phyloP scores from a whole-genome alignment of 2,797 vertebrate species.

The Chanos chanos region DNA sequence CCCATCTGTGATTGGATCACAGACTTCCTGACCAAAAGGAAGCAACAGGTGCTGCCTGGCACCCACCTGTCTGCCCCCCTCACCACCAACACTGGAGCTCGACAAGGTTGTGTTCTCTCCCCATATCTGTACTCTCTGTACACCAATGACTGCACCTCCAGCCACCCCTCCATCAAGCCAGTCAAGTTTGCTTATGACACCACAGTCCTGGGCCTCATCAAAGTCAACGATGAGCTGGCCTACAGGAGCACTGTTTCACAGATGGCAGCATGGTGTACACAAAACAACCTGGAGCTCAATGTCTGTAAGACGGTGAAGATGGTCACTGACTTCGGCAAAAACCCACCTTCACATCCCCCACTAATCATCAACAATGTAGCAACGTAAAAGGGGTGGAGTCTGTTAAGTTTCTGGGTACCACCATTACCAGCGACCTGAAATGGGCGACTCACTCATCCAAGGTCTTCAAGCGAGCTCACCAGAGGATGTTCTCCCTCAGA shows the following conservation, averaged over 20 bases:
- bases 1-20: no score
- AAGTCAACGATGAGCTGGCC: background rate
- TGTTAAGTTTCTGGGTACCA: background rate
- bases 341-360: background rate
- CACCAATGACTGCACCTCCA: background rate
- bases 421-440: background rate
- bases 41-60: no score
- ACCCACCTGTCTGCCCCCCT: no score
- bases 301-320: background rate
- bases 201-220: conserved; percentile 13
- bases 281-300: background rate
- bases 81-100: no score
- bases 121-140: background rate
- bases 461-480: background rate
- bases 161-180: background rate
- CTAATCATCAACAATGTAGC: background rate
- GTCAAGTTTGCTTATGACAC: background rate
- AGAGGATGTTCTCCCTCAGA: background rate
- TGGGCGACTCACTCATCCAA: background rate
- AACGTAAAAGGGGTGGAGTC: background rate
- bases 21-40: no score
- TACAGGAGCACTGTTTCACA: background rate
- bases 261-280: no score
- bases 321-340: background rate
- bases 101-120: background rate